phyloP scores from a whole-genome alignment of 2,797 vertebrate genomes.

The Tragopan temminckii region DNA sequence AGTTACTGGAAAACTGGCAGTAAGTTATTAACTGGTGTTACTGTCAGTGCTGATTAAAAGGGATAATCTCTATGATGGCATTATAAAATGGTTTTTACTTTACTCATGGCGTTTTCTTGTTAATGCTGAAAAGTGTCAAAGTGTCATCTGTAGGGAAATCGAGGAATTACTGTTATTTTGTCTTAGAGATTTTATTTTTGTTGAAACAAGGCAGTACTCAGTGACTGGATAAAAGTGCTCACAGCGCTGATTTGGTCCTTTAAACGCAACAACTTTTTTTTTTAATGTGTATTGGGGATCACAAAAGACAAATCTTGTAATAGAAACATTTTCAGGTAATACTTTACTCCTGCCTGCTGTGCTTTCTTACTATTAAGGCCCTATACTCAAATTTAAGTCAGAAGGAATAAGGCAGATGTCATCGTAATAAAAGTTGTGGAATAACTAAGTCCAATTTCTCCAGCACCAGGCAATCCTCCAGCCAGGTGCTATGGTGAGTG shows the following conservation, averaged over 20 bases:
- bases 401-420: neutral
- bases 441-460: neutral
- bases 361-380: neutral
- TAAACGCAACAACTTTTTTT: neutral
- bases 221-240: neutral
- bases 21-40: constrained; percentile 13
- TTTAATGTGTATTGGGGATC: neutral
- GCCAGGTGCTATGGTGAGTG: neutral
- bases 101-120: constrained; percentile 31
- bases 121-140: constrained; percentile 38
- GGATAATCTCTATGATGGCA: neutral
- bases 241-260: neutral
- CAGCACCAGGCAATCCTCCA: neutral
- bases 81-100: constrained; percentile 49
- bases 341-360: neutral
- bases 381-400: neutral
- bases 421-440: neutral
- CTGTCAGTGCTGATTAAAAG: constrained; percentile 51
- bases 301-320: neutral
- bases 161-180: neutral
- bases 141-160: neutral
- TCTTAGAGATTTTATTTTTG: neutral
- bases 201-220: neutral
- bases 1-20: constrained; percentile 22
- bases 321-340: neutral